Evolutionary conservation across 2,888 invertebrate genomes (phyloP).

Genomic region (Nycteola revayana): DNA sequence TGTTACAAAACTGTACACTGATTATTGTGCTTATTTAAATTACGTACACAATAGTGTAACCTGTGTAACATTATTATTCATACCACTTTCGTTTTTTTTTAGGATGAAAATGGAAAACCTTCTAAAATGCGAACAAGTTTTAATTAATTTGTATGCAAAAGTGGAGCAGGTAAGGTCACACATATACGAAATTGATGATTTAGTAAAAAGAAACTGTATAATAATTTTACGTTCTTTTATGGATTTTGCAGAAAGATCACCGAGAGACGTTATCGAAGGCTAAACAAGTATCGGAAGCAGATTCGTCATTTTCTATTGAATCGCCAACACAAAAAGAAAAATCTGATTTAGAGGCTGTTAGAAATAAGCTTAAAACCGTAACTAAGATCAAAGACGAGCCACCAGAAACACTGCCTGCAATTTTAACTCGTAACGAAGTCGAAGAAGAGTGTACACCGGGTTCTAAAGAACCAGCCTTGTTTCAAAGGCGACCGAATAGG

Average conservation of each 20-base stretch:
- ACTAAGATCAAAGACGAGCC: constrained; percentile 38
- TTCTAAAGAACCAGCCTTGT: constrained; percentile 68
- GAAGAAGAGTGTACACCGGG: constrained; percentile 58
- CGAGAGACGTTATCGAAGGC: constrained; percentile 42
- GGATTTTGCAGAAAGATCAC: constrained; percentile 43
- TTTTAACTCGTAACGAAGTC: constrained; percentile 56
- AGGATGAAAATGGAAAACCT: constrained; percentile 87
- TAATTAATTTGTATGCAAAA: constrained; percentile 85
- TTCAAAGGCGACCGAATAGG: constrained; percentile 66
- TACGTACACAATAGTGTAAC: too few relatives aligned
- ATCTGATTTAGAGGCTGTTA: constrained; percentile 49
- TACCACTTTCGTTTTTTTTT: constrained; percentile 36
- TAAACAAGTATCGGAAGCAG: constrained; percentile 22
- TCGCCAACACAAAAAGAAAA: constrained; percentile 33
- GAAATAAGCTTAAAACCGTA: constrained; percentile 62
- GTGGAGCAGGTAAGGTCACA: constrained; percentile 76
- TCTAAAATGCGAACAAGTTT: constrained; percentile 85
- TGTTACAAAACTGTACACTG: too few relatives aligned
- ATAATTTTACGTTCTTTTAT: constrained; percentile 6
- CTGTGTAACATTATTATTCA: constrained; percentile 6
- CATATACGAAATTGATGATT: too few relatives aligned
- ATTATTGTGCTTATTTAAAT: too few relatives aligned
- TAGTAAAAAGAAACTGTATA: neutral
- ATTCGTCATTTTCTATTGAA: constrained; percentile 27
- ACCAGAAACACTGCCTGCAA: constrained; percentile 61